Conservation (phyloP, 1,140 invertebrate genomes). For the Asobara japonica region DNA sequence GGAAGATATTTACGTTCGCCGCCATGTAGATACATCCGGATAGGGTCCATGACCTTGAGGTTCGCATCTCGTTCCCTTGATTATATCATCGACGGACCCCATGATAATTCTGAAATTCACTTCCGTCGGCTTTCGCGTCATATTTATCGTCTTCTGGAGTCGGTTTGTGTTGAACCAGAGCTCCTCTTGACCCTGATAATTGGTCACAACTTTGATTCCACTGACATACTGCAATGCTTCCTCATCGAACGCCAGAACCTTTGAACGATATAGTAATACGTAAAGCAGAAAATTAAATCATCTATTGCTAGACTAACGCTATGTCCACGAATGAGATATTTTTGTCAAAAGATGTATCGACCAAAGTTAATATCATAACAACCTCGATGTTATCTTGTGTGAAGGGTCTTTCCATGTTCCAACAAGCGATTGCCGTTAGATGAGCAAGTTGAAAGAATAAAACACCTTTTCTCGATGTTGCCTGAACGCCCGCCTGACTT, state of each 20-base stretch:
- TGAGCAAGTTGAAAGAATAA: slow-evolving; percentile 77
- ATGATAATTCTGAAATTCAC: slow-evolving; percentile 59
- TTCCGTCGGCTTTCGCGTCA: slow-evolving; percentile 54
- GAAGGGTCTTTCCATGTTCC: slow-evolving; percentile 75
- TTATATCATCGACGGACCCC: slow-evolving; percentile 59
- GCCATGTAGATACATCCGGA: slow-evolving; percentile 54
- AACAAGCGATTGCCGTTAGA: slow-evolving; percentile 75
- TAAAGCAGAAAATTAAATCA: no score
- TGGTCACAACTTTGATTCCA: slow-evolving; percentile 64
- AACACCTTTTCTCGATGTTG: slow-evolving; percentile 66
- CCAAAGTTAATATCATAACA: no score
- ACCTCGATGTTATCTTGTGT: slow-evolving; percentile 68
- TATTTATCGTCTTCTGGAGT: slow-evolving; percentile 63
- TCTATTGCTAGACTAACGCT: no score
- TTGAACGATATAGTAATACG: no score
- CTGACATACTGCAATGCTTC: slow-evolving; percentile 74
- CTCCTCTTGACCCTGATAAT: slow-evolving; percentile 56
- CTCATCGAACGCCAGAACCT: slow-evolving; percentile 70
- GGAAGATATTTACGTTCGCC: slow-evolving; percentile 42
- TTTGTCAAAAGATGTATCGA: no score
- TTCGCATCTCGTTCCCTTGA: slow-evolving; percentile 60
- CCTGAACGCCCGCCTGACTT: slow-evolving; percentile 63
- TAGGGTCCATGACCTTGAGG: slow-evolving; percentile 34
- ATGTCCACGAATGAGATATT: no score
- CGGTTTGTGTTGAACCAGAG: slow-evolving; percentile 64